Percentiles rank a stretch among this genome's conserved stretches.
These are phyloP conservation scores for Poeciliopsis retropinna DNA, from an alignment of 2,113 vertebrate species.

Conservation along the genomic window DNA sequence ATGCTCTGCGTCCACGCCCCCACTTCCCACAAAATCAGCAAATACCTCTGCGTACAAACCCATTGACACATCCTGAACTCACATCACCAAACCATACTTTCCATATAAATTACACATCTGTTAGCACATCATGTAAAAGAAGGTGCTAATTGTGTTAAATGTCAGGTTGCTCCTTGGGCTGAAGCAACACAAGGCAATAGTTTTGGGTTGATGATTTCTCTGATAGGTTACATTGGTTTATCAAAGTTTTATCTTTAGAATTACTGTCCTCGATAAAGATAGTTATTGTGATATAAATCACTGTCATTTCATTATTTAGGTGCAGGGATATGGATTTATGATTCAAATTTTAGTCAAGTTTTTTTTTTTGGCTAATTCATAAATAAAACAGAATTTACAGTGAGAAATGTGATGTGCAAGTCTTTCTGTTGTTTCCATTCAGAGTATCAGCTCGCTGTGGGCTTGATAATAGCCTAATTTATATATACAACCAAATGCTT, in stretches of 20 bases:
- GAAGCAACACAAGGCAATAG: not conserved
- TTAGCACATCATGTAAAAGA: not conserved
- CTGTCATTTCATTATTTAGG: no score
- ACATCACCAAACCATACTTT: not conserved
- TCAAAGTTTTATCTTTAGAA: not conserved
- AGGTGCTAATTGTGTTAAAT: slow-evolving; percentile 3
- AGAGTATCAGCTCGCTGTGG: no score
- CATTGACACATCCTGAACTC: slow-evolving; percentile 14
- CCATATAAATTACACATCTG: slow-evolving; percentile 7
- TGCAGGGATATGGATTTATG: no score
- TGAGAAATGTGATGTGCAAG: no score
- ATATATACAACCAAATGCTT: no score
- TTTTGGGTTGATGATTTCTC: not conserved
- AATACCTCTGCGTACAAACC: slow-evolving; percentile 32
- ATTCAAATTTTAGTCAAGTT: no score
- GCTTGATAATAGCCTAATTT: no score
- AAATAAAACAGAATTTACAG: no score
- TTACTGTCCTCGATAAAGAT: not conserved
- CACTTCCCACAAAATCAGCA: slow-evolving; percentile 46
- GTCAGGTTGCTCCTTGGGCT: not conserved
- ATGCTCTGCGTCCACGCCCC: slow-evolving; percentile 45
- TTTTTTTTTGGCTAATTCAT: no score
- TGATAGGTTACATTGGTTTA: not conserved
- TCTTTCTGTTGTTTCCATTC: no score
- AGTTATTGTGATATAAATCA: no score